phyloP scores from a whole-genome alignment of 2,113 vertebrate genomes.

The Boleophthalmus pectinirostris region DNA sequence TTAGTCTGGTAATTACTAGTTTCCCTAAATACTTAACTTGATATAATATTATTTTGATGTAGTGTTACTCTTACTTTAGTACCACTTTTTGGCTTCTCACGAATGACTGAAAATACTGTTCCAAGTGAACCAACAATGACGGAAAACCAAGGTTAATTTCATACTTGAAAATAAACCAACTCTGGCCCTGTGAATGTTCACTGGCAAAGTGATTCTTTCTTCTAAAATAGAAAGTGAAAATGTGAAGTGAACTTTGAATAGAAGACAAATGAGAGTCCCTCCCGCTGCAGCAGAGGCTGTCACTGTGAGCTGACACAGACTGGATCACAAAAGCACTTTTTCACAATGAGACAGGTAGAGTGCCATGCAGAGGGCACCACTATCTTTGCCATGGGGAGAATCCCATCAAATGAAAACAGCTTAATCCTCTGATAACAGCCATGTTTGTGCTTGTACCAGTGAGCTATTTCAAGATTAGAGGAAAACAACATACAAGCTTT shows the following conservation, averaged over 20 bases:
- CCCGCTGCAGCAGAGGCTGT: neutral
- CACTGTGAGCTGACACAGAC: conserved; percentile 7
- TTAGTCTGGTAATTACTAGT: no score
- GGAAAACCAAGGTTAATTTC: neutral
- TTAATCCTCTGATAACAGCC: conserved; percentile 37
- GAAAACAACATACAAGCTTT: conserved; percentile 21
- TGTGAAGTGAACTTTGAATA: neutral
- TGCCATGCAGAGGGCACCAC: conserved; percentile 25
- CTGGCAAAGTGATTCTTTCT: neutral
- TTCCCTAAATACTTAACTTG: no score
- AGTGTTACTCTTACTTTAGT: no score
- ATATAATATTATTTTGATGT: no score
- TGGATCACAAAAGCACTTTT: conserved; percentile 30
- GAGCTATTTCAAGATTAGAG: conserved; percentile 11
- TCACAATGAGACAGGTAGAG: conserved; percentile 14
- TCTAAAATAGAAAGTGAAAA: conserved; percentile 6
- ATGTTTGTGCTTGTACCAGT: conserved; percentile 37
- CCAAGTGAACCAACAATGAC: neutral
- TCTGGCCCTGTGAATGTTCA: neutral
- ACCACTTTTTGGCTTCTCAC: no score
- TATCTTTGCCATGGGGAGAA: conserved; percentile 27
- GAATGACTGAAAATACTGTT: neutral
- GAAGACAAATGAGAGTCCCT: conserved; percentile 5
- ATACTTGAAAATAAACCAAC: neutral
- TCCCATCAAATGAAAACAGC: conserved; percentile 46